A percentile compares a stretch with the other conserved stretches of the same genome.
phyloP scores from a whole-genome alignment of 1,140 invertebrate species.

The Amyelois transitella region DNA sequence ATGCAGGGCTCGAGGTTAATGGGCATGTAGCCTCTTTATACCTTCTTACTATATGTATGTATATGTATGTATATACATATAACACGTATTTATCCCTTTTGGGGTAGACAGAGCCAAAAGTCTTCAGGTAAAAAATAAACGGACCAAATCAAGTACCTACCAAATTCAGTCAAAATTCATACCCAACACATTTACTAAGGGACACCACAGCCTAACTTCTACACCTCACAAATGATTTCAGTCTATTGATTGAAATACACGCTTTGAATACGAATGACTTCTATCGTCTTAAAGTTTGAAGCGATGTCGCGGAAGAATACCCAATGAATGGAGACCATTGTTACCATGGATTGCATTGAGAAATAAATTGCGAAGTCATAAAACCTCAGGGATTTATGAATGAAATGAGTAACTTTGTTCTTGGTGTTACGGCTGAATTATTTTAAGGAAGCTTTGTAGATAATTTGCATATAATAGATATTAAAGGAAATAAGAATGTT shows the following conservation, averaged over 20 bases:
- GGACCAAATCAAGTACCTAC: neutral
- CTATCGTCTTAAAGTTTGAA: conserved; percentile 16
- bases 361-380: too few relatives aligned
- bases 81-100: too few relatives aligned
- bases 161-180: neutral
- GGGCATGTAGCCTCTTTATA: too few relatives aligned
- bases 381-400: too few relatives aligned
- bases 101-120: too few relatives aligned
- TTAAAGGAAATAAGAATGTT: too few relatives aligned
- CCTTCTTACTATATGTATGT: too few relatives aligned
- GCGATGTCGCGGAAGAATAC: conserved; percentile 4
- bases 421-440: neutral
- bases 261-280: conserved; percentile 19
- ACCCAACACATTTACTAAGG: neutral
- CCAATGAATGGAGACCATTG: neutral
- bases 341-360: neutral
- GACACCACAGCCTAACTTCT: neutral
- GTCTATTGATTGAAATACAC: conserved; percentile 12
- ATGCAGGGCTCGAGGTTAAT: too few relatives aligned
- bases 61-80: too few relatives aligned
- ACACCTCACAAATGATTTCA: conserved; percentile 14
- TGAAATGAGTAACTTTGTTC: too few relatives aligned
- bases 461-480: too few relatives aligned
- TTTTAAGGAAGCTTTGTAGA: too few relatives aligned
- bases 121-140: neutral